Conservation (phyloP, 2,888 invertebrate species). For the Rhimphoctona megacephalus region DNA sequence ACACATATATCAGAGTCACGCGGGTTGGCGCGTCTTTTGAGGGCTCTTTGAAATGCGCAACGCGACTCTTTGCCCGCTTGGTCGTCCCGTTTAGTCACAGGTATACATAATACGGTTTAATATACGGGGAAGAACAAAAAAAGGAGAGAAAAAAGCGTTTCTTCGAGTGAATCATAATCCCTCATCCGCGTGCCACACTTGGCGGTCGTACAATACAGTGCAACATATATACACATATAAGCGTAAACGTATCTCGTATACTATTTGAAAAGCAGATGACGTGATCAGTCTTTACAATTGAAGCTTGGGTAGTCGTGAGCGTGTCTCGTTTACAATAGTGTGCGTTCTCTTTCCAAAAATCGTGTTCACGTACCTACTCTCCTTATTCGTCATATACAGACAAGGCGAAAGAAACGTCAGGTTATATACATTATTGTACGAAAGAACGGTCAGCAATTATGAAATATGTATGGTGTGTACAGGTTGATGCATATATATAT, state of each 20-base stretch:
- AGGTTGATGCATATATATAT: slow-evolving; percentile 25
- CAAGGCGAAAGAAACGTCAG: slow-evolving; percentile 31
- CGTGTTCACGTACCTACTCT: slow-evolving; percentile 22
- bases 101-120: slow-evolving; percentile 45
- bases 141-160: slow-evolving; percentile 38
- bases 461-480: slow-evolving; percentile 56
- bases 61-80: slow-evolving; percentile 44
- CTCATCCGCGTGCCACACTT: slow-evolving; percentile 63
- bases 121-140: slow-evolving; percentile 50
- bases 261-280: slow-evolving; percentile 54
- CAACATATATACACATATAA: not conserved
- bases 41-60: slow-evolving; percentile 64
- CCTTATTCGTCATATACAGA: slow-evolving; percentile 53
- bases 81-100: slow-evolving; percentile 62
- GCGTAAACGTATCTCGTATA: not conserved
- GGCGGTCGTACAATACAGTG: slow-evolving; percentile 57
- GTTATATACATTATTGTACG: slow-evolving; percentile 5
- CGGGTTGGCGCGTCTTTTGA: slow-evolving; percentile 49
- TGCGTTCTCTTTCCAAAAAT: slow-evolving; percentile 42
- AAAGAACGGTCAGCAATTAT: slow-evolving; percentile 55
- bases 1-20: slow-evolving; percentile 31
- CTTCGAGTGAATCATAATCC: slow-evolving; percentile 64
- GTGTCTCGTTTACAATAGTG: slow-evolving; percentile 61
- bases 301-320: slow-evolving; percentile 28
- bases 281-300: slow-evolving; percentile 54